phyloP scores from a whole-genome alignment of 2,113 vertebrate species.

The Bambusicola thoracicus region DNA sequence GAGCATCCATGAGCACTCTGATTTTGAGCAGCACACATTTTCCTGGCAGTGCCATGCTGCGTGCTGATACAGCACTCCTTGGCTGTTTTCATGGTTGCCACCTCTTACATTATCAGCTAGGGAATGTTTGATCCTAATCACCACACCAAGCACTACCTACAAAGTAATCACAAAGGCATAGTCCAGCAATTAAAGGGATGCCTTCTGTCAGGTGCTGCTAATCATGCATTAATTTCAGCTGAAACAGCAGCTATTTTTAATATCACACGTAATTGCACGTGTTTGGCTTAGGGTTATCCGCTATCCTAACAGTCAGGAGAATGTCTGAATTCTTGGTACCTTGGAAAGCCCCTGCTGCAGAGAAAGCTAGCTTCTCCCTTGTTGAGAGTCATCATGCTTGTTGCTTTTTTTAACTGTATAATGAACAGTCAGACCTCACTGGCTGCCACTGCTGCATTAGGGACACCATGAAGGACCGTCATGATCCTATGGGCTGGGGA shows the following conservation, averaged over 20 bases:
- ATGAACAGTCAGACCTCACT: accelerated
- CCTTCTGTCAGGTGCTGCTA: background rate
- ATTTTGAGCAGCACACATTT: accelerated
- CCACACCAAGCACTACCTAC: background rate
- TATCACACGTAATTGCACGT: background rate
- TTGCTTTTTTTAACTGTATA: background rate
- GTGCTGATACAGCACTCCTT: background rate
- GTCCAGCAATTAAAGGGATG: background rate
- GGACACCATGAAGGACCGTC: background rate
- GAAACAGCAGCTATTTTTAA: background rate
- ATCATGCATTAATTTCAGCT: background rate
- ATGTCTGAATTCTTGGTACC: background rate
- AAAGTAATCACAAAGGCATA: background rate
- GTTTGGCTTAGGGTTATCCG: background rate
- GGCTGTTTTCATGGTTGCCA: background rate
- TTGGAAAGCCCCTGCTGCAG: background rate
- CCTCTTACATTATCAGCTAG: background rate
- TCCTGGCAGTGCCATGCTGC: background rate
- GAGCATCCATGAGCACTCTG: background rate
- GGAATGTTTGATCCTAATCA: constrained; percentile 23
- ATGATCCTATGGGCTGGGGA: background rate
- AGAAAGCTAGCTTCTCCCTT: background rate
- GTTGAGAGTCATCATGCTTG: background rate
- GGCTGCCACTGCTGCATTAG: accelerated
- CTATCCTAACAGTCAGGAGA: background rate